Conservation (phyloP, 2,797 vertebrate species). For the Bradypus variegatus region DNA sequence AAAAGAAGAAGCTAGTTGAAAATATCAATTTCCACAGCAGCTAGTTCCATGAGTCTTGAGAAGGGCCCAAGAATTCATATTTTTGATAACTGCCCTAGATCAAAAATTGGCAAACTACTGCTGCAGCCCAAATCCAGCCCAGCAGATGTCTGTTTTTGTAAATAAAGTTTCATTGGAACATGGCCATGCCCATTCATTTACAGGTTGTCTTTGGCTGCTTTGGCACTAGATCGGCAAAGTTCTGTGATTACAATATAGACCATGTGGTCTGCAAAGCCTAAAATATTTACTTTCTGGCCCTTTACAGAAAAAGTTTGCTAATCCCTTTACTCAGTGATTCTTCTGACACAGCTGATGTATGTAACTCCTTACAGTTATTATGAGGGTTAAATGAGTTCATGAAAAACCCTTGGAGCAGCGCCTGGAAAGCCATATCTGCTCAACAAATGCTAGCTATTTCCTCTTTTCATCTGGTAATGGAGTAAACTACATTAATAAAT, state of each 20-base stretch:
- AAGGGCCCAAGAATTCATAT: background rate
- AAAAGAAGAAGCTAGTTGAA: background rate
- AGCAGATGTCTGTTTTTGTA: background rate
- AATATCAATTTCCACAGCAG: background rate
- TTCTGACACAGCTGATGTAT: background rate
- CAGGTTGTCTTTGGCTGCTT: background rate
- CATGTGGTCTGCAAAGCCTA: background rate
- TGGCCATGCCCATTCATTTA: background rate
- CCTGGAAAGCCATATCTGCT: background rate
- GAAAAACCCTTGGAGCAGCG: background rate
- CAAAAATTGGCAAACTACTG: background rate
- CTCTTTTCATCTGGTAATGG: background rate
- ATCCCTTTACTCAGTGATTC: background rate
- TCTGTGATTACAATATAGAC: background rate
- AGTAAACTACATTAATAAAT: background rate
- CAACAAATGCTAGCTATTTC: background rate
- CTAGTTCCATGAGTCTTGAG: background rate
- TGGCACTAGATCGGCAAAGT: background rate
- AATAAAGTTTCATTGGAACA: background rate
- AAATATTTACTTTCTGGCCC: background rate
- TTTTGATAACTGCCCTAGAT: background rate
- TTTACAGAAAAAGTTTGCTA: background rate
- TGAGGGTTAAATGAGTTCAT: background rate
- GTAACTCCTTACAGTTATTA: background rate
- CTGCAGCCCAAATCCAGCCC: background rate